Base-by-base conservation (phyloP, 2,113 vertebrate species). In the Oreotrochilus melanogaster region DNA sequence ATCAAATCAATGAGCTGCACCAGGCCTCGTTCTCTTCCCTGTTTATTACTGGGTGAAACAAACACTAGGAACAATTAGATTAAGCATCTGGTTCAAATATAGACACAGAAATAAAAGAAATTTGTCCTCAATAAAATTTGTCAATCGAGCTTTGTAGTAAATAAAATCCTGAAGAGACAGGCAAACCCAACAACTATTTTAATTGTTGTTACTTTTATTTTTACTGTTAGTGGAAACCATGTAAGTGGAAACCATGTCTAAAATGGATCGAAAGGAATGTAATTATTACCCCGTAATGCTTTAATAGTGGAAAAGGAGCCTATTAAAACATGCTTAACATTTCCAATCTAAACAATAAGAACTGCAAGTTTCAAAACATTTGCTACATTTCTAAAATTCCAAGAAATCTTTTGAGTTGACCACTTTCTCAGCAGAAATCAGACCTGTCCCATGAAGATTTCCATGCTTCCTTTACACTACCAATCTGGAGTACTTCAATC, bases 291-390 rank as follows among this genome's bases (percentile, higher is more conserved):
- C 48, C 3, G 7, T 67, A 92, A 90, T 74, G 82, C 39, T 84
- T 91, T 88, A 92, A 65, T 39, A 88, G 71, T 67, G 78, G 39
- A 78, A 95, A 64, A 95, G 18, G 27, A 92, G 24, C 47, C 54
- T 71, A 53, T 71, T 86, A 86, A 90, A 91, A 73, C 60, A 78
- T 10, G 47, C 51, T 48, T 74, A 86, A 76, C 42, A 53, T 86
- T 84, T 96, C 86, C 86, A 88, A 86, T 37, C 79, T 81, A 95
- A 95, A 84, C 83, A 96, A 10, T 14, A 53, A 86, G 67, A 79
- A 73, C 58, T 62, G 72, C 86, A 88, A 92, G 75, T 86, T 93
- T 93, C 82, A 90, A 86, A 96, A 80, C 82, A 95, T 83, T 80
- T 83, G 53, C 64, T 90, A 72, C 79, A 45, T 88, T 96, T 93